Evolutionary conservation across 92 coral and sea anemone species (phyloP), one percentile per base, ranked within the genome.

Genomic region (Epizoanthus ramosus): DNA sequence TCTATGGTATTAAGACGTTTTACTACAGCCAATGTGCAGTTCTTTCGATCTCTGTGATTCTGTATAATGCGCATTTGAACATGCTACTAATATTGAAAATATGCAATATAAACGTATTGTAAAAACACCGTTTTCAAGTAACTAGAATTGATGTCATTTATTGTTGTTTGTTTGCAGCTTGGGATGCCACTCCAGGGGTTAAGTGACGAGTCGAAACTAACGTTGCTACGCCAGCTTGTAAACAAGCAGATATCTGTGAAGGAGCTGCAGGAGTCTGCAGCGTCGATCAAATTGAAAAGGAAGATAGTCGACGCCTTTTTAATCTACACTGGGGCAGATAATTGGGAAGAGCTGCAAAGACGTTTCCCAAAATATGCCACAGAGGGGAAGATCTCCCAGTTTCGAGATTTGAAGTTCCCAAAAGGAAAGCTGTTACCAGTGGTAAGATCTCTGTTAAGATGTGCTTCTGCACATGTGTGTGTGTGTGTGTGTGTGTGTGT

Each of bases 131-230:
- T 10, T 28, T 68, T 0, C 73, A 14, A 15, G 2, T 35, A 35
- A 2, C 4, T 35, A 35, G 39, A 4, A 35, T 39, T 39, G 24
- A 69, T 17, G 8, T 31, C 4, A 24, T 69, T 35, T 14, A 47
- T 12, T 35, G 10, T 37, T 70, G 17, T 28, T 13, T 28, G 5
- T 17, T 70, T 45, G 63, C 73, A 87, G 91, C 74, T 87, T 45
- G 91, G 91, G 47, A 87, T 87, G 91, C 91, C 79, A 16, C 56
- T 87, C 13, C 88, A 87, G 33, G 90, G 90, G 2, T 82, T 87
- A 4, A 80, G 57, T 8, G 84, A 83, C 19, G 56, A 39, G 5
- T 31, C 91, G 1, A 88, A 83, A n/a, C 17, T 19, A 10, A 19
- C 17, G 8, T 31, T 88, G 0, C 84, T 83, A 0, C 37, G 56